Evolutionary conservation across 2,113 vertebrate species (phyloP).

Genomic region (Anser cygnoides): DNA sequence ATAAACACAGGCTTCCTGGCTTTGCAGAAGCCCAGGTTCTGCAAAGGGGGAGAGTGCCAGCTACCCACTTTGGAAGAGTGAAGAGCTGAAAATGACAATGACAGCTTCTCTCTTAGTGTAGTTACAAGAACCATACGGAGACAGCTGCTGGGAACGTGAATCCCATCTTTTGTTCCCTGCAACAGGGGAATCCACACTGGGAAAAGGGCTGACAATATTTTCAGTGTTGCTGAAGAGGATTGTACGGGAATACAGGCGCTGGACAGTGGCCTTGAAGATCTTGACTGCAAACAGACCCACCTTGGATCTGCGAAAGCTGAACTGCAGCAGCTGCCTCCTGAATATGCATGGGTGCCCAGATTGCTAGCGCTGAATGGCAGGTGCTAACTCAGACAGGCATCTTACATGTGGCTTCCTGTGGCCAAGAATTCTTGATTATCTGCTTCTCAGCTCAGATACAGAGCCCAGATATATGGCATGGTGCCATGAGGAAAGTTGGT

Average conservation of each 20-base stretch:
- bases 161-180: neutral
- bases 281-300: neutral
- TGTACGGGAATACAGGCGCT: neutral
- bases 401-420: neutral
- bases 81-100: neutral
- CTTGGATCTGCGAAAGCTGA: neutral
- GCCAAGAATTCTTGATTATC: neutral
- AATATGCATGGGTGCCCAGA: neutral
- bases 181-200: neutral
- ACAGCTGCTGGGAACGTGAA: neutral
- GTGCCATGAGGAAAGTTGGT: neutral
- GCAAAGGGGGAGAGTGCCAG: neutral
- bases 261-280: slow-evolving; percentile 3
- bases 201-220: neutral
- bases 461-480: neutral
- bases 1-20: neutral
- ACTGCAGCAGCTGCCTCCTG: neutral
- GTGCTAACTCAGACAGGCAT: neutral
- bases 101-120: neutral
- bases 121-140: neutral
- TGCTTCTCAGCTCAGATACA: neutral
- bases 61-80: neutral
- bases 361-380: neutral
- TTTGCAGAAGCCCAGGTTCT: slow-evolving; percentile 11
- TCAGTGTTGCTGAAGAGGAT: neutral